Evolutionary conservation across 2,797 vertebrate genomes (phyloP).

Genomic region (Cynopterus sphinx): DNA sequence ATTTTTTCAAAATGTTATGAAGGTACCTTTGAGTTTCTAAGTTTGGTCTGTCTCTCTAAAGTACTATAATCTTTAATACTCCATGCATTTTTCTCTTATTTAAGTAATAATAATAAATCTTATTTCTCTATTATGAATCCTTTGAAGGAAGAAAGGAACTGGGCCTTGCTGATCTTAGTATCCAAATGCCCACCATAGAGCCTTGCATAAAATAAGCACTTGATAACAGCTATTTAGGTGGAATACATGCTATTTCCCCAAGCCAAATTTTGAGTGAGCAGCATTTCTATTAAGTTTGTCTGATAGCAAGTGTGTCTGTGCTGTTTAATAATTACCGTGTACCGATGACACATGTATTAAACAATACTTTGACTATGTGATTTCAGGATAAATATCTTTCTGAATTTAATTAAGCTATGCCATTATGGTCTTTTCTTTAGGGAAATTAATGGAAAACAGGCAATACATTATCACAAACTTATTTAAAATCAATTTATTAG

Average conservation of each 20-base stretch:
- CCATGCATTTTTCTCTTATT: background rate
- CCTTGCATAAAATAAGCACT: background rate
- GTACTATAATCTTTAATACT: background rate
- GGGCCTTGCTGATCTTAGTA: background rate
- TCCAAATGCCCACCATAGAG: background rate
- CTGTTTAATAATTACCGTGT: conserved; percentile 34
- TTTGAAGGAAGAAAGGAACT: background rate
- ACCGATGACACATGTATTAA: background rate
- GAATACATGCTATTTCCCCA: background rate
- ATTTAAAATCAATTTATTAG: conserved; percentile 32
- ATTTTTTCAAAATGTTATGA: background rate
- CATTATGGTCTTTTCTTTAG: conserved; percentile 18
- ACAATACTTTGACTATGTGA: background rate
- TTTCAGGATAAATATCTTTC: conserved; percentile 33
- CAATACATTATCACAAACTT: conserved; percentile 10
- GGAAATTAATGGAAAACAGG: conserved; percentile 50
- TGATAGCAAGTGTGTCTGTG: background rate
- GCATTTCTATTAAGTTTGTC: background rate
- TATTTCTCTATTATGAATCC: background rate
- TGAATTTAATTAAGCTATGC: conserved; percentile 56
- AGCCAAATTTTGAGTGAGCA: background rate
- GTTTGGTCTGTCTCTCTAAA: background rate
- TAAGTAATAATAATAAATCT: background rate
- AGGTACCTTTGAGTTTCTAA: background rate
- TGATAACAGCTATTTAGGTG: background rate